phyloP scores from a whole-genome alignment of 2,888 invertebrate species.

The Steinernema carpocapsae region DNA sequence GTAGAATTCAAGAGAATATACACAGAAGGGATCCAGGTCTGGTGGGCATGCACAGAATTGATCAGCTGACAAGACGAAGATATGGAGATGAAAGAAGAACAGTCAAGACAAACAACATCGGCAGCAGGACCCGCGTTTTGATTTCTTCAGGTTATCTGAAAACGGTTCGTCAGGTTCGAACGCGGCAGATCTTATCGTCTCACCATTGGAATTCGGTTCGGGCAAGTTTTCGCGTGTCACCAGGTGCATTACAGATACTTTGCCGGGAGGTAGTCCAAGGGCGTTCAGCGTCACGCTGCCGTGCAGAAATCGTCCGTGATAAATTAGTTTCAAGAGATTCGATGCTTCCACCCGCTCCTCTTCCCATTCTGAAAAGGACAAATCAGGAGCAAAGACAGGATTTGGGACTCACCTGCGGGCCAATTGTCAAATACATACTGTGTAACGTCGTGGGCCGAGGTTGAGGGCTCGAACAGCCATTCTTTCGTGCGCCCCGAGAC shows the following conservation, averaged over 20 bases:
- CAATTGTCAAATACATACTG: conserved; percentile 98
- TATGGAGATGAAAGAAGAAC: conserved; percentile 5
- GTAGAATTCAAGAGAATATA: not conserved
- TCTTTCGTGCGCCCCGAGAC: conserved; percentile 99
- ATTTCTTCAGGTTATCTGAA: conserved; percentile 65
- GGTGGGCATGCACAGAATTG: conserved; percentile 7
- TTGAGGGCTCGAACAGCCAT: conserved; percentile 93
- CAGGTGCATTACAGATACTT: conserved; percentile 99
- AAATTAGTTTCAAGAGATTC: conserved; percentile 96
- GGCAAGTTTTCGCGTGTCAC: conserved; percentile 98
- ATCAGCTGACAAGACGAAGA: conserved; percentile 21
- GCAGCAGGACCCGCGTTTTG: conserved; percentile 63
- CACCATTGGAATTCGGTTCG: conserved; percentile 81
- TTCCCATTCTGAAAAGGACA: conserved; percentile 82
- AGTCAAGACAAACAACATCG: conserved; percentile 58
- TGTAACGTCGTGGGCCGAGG: conserved; percentile 97
- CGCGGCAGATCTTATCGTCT: conserved; percentile 19
- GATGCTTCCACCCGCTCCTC: conserved; percentile 86
- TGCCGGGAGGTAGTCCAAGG: conserved; percentile 91
- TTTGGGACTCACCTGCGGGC: conserved; percentile 85
- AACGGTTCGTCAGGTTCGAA: conserved; percentile 28
- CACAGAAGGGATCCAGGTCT: not conserved
- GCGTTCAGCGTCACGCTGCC: conserved; percentile 84
- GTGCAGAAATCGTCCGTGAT: conserved; percentile 98
- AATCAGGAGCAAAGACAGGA: conserved; percentile 3